Percentiles rank a stretch among this genome's conserved stretches.
Evolutionary conservation across 2,113 vertebrate genomes (phyloP).

Genomic region (Merops nubicus): DNA sequence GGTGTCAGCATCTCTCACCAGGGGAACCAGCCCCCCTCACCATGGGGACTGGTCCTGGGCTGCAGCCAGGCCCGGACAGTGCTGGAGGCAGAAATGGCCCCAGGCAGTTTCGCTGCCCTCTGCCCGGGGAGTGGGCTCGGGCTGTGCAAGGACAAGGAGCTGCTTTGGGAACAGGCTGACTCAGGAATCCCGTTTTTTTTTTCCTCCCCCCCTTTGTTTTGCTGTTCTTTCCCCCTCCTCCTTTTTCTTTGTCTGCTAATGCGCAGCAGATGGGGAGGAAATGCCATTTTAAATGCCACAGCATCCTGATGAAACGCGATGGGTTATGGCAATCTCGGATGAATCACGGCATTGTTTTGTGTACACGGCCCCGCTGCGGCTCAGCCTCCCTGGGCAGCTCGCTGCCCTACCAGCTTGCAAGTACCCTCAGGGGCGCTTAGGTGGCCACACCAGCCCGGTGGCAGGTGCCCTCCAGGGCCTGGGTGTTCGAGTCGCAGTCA

Average conservation of each 20-base stretch:
- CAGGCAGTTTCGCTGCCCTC: neutral
- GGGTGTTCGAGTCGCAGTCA: neutral
- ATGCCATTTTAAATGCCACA: constrained; percentile 74
- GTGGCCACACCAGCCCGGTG: neutral
- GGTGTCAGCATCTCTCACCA: neutral
- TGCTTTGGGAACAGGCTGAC: neutral
- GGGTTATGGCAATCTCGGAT: constrained; percentile 49
- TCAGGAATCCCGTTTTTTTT: neutral
- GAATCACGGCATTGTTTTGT: constrained; percentile 62
- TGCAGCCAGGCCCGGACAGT: neutral
- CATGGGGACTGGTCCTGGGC: neutral
- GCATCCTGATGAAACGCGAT: constrained; percentile 43
- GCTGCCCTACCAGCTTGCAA: neutral
- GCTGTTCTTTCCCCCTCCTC: constrained; percentile 21
- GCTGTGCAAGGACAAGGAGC: neutral
- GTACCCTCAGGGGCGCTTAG: too few relatives aligned
- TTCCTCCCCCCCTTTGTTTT: neutral
- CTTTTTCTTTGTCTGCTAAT: constrained; percentile 64
- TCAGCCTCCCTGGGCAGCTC: neutral
- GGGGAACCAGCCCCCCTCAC: too few relatives aligned
- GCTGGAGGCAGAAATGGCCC: rapidly evolving
- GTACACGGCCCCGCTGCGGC: neutral
- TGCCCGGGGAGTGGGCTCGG: neutral
- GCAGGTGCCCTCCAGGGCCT: neutral
- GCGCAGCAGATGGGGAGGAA: constrained; percentile 71